Evolutionary conservation across 2,797 vertebrate genomes (phyloP).

Genomic region (Amphiprion clarkii): DNA sequence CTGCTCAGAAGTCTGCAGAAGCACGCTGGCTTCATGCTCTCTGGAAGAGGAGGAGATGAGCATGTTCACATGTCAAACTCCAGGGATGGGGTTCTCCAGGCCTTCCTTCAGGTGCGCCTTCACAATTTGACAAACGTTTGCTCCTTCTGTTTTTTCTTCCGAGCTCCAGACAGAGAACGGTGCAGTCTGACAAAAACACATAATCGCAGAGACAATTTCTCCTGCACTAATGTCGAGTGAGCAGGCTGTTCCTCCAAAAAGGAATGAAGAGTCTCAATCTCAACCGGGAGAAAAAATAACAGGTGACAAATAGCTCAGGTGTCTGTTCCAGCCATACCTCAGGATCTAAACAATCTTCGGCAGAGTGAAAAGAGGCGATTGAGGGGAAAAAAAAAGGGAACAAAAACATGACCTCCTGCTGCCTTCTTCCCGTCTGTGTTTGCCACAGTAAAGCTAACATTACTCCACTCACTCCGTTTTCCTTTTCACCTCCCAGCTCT

Average conservation of each 20-base stretch:
- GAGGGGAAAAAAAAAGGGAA: slow-evolving; percentile 26
- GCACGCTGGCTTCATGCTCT: slow-evolving; percentile 16
- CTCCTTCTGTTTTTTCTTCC: slow-evolving; percentile 7
- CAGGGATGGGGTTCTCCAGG: not conserved
- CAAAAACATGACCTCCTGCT: slow-evolving; percentile 49
- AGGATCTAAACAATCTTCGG: slow-evolving; percentile 37
- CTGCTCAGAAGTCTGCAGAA: slow-evolving; percentile 16
- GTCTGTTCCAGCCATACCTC: not conserved
- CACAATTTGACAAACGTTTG: slow-evolving; percentile 24
- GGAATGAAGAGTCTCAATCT: slow-evolving; percentile 16
- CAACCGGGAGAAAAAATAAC: slow-evolving; percentile 27
- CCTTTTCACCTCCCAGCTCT: slow-evolving; percentile 35
- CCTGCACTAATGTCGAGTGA: slow-evolving; percentile 29
- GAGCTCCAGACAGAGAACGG: not conserved
- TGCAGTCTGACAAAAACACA: slow-evolving; percentile 30
- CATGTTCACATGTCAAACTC: not conserved
- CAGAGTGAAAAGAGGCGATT: slow-evolving; percentile 18
- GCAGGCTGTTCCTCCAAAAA: not conserved
- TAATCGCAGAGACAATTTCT: slow-evolving; percentile 41
- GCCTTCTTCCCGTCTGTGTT: slow-evolving; percentile 46
- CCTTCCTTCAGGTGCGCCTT: slow-evolving; percentile 3
- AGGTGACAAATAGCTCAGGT: slow-evolving; percentile 13
- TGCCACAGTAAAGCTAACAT: slow-evolving; percentile 45
- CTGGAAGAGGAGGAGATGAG: not conserved
- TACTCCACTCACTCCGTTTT: slow-evolving; percentile 7